Conservation (phyloP, 2,113 vertebrate species). For the Otocyon megalotis region DNA sequence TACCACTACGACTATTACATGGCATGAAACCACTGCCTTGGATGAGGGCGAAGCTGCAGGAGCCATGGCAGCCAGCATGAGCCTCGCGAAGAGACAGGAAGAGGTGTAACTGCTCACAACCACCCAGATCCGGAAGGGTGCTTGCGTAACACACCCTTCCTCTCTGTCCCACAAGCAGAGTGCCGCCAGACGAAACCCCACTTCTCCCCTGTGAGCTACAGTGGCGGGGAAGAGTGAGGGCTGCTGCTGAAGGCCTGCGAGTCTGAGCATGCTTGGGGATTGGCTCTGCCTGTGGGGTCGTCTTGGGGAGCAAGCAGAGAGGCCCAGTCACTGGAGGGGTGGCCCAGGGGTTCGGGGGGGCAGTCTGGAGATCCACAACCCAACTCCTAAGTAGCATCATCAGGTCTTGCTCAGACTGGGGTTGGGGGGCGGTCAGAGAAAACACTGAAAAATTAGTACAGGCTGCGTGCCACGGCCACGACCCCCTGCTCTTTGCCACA, state of each 20-base stretch:
- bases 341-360: background rate
- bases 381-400: rapidly evolving
- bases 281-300: background rate
- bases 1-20: rapidly evolving
- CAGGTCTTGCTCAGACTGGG: background rate
- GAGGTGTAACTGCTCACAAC: conserved; percentile 47
- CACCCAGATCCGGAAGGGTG: background rate
- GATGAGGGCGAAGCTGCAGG: background rate
- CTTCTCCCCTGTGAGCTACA: background rate
- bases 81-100: conserved; percentile 63
- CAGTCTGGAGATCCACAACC: background rate
- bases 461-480: background rate
- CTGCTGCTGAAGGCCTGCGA: rapidly evolving
- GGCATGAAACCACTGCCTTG: background rate
- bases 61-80: rapidly evolving
- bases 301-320: background rate
- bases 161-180: background rate
- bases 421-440: rapidly evolving
- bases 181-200: background rate
- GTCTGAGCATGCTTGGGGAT: rapidly evolving
- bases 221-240: rapidly evolving
- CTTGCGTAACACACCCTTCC: conserved; percentile 15
- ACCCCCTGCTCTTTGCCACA: background rate
- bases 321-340: background rate
- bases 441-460: rapidly evolving